Evolutionary conservation across 2,797 vertebrate genomes (phyloP), one percentile per base, ranked within the genome.

Genomic region (Brachyalestes nurse): DNA sequence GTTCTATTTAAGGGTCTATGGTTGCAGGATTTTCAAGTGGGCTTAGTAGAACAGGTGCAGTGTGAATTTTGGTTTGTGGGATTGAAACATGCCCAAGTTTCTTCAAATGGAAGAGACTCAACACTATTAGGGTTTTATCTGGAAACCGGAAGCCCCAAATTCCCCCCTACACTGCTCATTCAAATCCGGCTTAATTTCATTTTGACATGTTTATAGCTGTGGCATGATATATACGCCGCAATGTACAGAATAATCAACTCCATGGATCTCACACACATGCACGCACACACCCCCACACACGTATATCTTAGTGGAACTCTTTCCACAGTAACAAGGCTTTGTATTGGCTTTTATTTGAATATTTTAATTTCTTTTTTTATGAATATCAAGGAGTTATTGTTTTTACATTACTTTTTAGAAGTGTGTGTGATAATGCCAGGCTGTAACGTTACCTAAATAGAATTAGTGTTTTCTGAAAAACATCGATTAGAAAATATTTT

Each of bases 361-460:
- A 71, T 86, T 90, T 86, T 90, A 66, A 85, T 88, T 88, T 88
- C 87, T 83, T 87, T 84, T 91, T 92, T 91, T 85, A 90, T 88
- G 65, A 86, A 85, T 76, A 71, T 81, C 57, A 82, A 72, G 81
- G 80, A 80, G 53, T 80, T 80, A 40, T 86, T 87, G 75, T 88
- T 55, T 86, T 88, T 90, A 66, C 53, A 55, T 86, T 86, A 76
- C 47, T 51, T 82, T 90, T 88, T 84, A 88, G 83, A 86, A 65
- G 60, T 84, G 88, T 84, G 62, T 40, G 61, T 64, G 61, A 87
- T 89, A 7, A 75, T 75, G 87, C 82, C 42, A 85, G 89, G 85
- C 88, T 85, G 70, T 69, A 82, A 81, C n/a, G n/a, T 80, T 34
- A 85, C 86, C 87, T 85, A 38, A 76, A 62, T 72, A 60, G 87